phyloP scores from a whole-genome alignment of 2,113 vertebrate genomes.

The Conger conger region DNA sequence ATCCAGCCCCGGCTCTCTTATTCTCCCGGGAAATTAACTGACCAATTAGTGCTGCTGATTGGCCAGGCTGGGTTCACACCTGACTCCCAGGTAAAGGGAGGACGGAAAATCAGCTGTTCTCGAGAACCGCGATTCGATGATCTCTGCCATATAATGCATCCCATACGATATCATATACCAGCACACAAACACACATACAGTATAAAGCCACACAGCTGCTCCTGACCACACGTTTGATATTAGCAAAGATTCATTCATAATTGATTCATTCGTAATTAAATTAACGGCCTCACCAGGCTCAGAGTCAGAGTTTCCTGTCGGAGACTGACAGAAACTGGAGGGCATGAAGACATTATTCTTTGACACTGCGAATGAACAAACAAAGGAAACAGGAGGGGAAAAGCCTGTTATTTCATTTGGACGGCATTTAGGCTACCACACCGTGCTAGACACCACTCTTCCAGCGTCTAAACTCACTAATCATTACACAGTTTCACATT shows the following conservation, averaged over 20 bases:
- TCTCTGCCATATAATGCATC: too few species aligned
- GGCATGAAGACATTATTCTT: constrained; percentile 84
- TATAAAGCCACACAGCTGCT: neutral
- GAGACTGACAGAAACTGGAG: constrained; percentile 75
- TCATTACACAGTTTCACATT: neutral
- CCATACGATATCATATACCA: too few species aligned
- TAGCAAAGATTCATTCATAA: too few species aligned
- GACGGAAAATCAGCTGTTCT: too few species aligned
- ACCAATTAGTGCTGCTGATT: too few species aligned
- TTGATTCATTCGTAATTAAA: too few species aligned
- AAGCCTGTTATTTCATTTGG: neutral
- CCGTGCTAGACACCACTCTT: neutral
- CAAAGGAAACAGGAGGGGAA: neutral
- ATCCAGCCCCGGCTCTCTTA: too few species aligned
- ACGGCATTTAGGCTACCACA: neutral
- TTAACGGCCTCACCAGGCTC: constrained; percentile 66
- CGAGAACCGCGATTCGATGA: too few species aligned
- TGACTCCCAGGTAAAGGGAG: too few species aligned
- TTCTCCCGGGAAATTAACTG: too few species aligned
- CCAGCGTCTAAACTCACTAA: neutral
- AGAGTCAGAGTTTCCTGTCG: constrained; percentile 76
- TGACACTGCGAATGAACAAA: constrained; percentile 63
- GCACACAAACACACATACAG: neutral
- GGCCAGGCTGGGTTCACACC: too few species aligned
- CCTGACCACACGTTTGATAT: neutral